Base-by-base conservation (phyloP, 1,140 invertebrate genomes). In the Octopus sinensis region DNA sequence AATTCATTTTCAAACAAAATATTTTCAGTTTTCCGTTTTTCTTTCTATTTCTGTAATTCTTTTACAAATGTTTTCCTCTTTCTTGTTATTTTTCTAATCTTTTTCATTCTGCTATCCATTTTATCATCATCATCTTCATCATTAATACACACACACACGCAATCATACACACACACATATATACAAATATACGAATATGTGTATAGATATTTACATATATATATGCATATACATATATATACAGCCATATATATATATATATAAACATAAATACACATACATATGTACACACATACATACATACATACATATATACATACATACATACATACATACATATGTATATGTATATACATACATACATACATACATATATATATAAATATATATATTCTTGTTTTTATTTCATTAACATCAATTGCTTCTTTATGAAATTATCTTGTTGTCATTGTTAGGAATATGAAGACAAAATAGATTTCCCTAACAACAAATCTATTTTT, bases 201-300 rank as follows among this genome's bases (percentile, higher is more conserved):
- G n/a, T n/a, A n/a, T n/a, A n/a, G n/a, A n/a, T 71, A 71, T 71
- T n/a, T 71, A 71, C 30, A 71, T 71, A 71, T 71, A 71, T 71
- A 71, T 3, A 71, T 3, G 6, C 7, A 12, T 23, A 71, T 3
- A 71, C 13, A 71, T 5, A 71, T 5, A 71, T 71, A 71, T 71
- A 71, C 30, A 71, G 4, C 4, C 30, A 71, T 71, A 71, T 71
- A 71, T 13, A 71, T 71, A 71, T 12, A 71, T 12, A 71, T 71
- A 71, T 12, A 71, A 5, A 71, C 12, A 71, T 12, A 71, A 4
- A 5, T 13, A 71, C 30, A 71, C 30, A 71, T 71, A 71, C 30
- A 71, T 71, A 71, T 71, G 30, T 5, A 5, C 68, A 71, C 30
- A 71, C 12, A 71, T 12, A 71, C 30, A 71, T 12, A 71, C 5